Base-by-base conservation (phyloP, 2,888 invertebrate genomes). In the Eueremaeus valkanovi region DNA sequence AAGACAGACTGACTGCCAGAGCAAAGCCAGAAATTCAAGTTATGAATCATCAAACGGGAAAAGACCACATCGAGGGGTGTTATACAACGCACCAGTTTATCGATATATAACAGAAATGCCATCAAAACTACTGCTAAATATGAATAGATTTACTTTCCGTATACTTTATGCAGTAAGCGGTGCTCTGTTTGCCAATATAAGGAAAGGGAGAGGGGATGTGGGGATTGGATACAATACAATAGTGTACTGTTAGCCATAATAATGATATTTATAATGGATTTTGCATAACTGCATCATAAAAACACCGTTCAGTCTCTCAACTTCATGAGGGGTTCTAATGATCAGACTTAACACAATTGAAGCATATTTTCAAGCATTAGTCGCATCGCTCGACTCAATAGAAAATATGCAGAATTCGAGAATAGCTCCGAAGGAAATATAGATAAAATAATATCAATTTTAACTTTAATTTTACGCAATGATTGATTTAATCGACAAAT, bases 21-120 rank as follows among this genome's bases (percentile, higher is more conserved):
- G 70, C 70, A 36, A n/a, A 36, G 63, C 63, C 36, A 21, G 63
- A 36, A 66, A 66, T 66, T 33, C 63, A 24, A 70, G 70, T 70
- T 42, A 70, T 70, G 70, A 70, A 36, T 70, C 70, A 70, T 70
- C 70, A 3, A 29, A 70, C 70, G 40, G 70, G 70, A 45, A 70
- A 70, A 70, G 45, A 70, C 70, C 70, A 70, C 70, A 27, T n/a
- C 21, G 24, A 70, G 70, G 70, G 70, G 70, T 70, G 70, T 42
- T 66, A 36, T 13, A n/a, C 9, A 66, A 42, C 42, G 40, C 27
- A 21, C 21, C 70, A 36, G 36, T 66, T 29, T 36, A 21, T 36
- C 33, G n/a, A 66, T 66, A 66, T 36, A 36, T 66, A 31, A 36
- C 70, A 42, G 27, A 27, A 70, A 29, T 70, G 45, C 42, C 70